Percentiles rank a stretch among this genome's conserved stretches.
Evolutionary conservation across 2,797 vertebrate species (phyloP).

Genomic region (Hypotaenidia philippensis): DNA sequence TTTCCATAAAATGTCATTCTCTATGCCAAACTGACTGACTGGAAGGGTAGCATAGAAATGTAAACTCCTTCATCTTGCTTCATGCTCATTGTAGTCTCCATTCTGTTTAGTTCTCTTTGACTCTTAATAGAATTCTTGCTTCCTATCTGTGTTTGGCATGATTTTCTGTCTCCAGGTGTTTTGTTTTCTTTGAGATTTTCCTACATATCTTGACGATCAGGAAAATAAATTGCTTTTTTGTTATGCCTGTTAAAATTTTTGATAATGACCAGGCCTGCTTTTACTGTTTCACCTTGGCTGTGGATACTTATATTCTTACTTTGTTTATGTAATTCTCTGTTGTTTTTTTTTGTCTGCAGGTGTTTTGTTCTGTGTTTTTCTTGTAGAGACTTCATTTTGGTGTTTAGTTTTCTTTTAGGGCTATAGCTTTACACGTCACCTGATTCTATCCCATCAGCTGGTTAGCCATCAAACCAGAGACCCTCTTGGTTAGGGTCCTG

Average conservation of each 20-base stretch:
- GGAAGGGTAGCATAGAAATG: neutral
- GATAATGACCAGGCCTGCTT: accelerated
- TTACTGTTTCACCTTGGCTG: neutral
- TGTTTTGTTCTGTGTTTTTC: neutral
- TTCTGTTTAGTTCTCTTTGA: neutral
- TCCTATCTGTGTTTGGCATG: neutral
- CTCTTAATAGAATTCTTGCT: neutral
- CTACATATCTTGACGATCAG: neutral
- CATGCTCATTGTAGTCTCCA: accelerated
- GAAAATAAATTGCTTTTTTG: neutral
- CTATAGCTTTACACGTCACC: neutral
- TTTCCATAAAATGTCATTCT: neutral
- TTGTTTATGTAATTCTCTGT: neutral
- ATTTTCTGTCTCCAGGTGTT: neutral
- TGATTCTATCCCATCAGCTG: neutral
- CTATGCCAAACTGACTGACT: neutral
- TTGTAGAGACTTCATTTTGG: neutral
- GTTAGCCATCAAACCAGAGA: neutral
- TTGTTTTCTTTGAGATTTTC: neutral
- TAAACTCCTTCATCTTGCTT: neutral
- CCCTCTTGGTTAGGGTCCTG: neutral
- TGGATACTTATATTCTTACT: neutral
- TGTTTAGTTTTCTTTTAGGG: neutral
- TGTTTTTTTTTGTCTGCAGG: no score
- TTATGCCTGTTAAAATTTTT: neutral